Conservation (phyloP, 2,888 invertebrate species). For the Crematogaster levior region DNA sequence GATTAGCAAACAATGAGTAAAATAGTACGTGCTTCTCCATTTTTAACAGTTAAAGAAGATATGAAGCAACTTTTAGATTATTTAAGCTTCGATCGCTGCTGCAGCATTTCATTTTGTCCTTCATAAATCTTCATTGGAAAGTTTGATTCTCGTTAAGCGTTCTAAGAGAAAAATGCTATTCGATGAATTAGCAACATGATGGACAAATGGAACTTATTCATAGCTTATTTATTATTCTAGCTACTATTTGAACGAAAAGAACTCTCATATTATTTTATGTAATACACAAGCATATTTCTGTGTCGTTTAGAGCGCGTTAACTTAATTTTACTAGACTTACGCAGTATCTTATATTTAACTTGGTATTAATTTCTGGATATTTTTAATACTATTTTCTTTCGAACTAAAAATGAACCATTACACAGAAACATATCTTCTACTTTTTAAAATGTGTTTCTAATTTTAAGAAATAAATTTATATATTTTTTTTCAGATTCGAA, state of each 20-base stretch:
- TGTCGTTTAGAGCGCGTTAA: neutral
- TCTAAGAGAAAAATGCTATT: conserved; percentile 58
- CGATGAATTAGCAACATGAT: conserved; percentile 40
- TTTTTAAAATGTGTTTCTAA: neutral
- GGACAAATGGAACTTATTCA: conserved; percentile 23
- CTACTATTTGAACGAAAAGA: neutral
- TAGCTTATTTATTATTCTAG: conserved; percentile 6
- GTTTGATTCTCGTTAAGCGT: conserved; percentile 44
- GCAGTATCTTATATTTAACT: neutral
- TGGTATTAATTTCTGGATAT: neutral
- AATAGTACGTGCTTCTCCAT: neutral
- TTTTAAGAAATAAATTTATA: neutral
- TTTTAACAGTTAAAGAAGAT: neutral
- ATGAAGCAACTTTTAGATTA: neutral
- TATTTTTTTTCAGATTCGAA: neutral
- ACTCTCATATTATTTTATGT: neutral
- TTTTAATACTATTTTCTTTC: neutral
- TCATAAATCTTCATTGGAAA: conserved; percentile 25
- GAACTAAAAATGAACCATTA: neutral
- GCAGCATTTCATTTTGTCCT: neutral
- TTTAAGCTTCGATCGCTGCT: conserved; percentile 2
- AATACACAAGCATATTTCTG: neutral
- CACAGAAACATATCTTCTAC: neutral
- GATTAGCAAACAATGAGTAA: neutral
- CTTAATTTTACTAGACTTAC: no score